phyloP scores from a whole-genome alignment of 1,140 invertebrate species.

The Drosophila equinoxialis region DNA sequence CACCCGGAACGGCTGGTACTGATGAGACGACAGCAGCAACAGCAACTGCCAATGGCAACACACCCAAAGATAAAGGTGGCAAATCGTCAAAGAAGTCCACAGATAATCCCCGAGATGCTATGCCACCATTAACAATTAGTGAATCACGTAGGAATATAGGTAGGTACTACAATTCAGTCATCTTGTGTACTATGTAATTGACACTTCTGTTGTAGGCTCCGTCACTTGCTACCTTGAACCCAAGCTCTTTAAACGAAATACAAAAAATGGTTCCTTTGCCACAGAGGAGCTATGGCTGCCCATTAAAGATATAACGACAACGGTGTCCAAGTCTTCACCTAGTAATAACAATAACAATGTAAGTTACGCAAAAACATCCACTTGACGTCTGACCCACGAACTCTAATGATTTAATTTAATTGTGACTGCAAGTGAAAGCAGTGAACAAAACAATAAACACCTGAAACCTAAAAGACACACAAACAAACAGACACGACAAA shows the following conservation, averaged over 20 bases:
- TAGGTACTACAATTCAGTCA: conserved; percentile 20
- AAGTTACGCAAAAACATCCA: conserved; percentile 42
- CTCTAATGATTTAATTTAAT: background rate
- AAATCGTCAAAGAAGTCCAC: conserved; percentile 58
- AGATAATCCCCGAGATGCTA: conserved; percentile 61
- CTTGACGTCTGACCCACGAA: conserved; percentile 27
- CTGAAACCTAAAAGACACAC: background rate
- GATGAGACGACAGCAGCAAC: conserved; percentile 42
- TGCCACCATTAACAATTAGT: conserved; percentile 74
- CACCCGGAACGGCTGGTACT: conserved; percentile 20
- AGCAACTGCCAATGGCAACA: conserved; percentile 15
- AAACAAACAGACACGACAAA: background rate
- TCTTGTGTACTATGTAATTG: background rate
- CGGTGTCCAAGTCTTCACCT: conserved; percentile 60
- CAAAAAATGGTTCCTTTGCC: conserved; percentile 85
- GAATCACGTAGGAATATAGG: conserved; percentile 78
- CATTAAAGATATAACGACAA: conserved; percentile 87
- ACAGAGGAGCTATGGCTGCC: conserved; percentile 91
- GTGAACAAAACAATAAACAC: conserved; percentile 1
- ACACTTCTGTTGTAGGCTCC: conserved; percentile 83
- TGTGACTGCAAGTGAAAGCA: conserved; percentile 12
- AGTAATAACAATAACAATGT: conserved; percentile 65
- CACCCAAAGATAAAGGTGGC: conserved; percentile 20
- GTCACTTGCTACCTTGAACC: conserved; percentile 89
- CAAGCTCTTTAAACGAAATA: conserved; percentile 87